Evolutionary conservation across 2,888 invertebrate species (phyloP), one percentile per base, ranked within the genome.

Genomic region (Agapetus fuscipes): DNA sequence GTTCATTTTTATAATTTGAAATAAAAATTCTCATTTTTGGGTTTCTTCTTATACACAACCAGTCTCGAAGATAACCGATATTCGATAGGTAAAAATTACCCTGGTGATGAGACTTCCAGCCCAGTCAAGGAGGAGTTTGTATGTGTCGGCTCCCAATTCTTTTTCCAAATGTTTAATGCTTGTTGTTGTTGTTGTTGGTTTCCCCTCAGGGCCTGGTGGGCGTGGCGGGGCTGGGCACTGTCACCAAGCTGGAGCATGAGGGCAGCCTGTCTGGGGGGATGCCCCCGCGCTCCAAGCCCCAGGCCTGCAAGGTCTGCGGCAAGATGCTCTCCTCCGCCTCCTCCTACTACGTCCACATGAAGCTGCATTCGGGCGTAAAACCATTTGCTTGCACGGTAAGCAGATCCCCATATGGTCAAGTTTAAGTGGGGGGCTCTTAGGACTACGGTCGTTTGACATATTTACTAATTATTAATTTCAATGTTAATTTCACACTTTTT

Each of bases 301-400:
- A 84, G 57, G 78, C 77, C 48, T 85, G 85, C 62, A 82, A 83
- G 66, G 74, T 83, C 43, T 84, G 84, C 59, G 81, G 82, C 41
- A 83, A 83, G 67, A 77, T 83, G 45, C 61, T 84, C 48, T 83
- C 83, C 38, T 83, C 83, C 10, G 77, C 82, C 42, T 81, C 82
- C 28, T 83, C 82, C 49, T 83, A 83, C 58, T 83, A 85, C 57
- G 85, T 84, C 52, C 85, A 85, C 61, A 81, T 84, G 81, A 84
- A 84, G 61, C 70, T 83, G 50, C 84, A 85, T 63, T 84, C 84
- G 15, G 79, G 81, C 52, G 80, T 79, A 58, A 85, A 85, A 59
- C 84, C 84, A 45, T 85, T 81, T 62, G 79, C 78, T 55, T 85
- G 85, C 64, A 78, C 79, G 50, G 74, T 76, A 57, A 62, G 66